A percentile compares a stretch with the other conserved stretches of the same genome.
Evolutionary conservation across 2,888 invertebrate species (phyloP).

Genomic region (Syrista parreyssii): DNA sequence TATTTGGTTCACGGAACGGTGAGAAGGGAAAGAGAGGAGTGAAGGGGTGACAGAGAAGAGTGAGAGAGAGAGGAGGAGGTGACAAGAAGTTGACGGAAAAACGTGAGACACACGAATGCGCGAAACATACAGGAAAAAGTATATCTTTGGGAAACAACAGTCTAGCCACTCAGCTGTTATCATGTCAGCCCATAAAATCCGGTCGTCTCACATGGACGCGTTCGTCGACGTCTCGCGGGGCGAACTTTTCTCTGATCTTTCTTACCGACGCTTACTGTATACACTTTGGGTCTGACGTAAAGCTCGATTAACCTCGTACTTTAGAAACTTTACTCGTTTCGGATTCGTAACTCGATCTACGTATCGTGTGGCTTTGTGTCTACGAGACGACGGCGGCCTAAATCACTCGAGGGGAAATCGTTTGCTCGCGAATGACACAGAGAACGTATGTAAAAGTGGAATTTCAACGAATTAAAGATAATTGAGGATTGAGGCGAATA

Average conservation of each 20-base stretch:
- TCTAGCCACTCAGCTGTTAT: not conserved
- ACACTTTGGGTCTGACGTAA: not conserved
- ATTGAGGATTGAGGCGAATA: not conserved
- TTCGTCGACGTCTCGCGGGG: too few species aligned
- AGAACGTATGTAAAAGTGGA: not conserved
- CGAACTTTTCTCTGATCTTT: not conserved
- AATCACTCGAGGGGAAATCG: not conserved
- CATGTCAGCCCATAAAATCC: not conserved
- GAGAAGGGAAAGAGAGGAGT: not conserved
- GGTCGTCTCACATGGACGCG: not conserved
- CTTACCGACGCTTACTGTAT: not conserved
- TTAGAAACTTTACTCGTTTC: not conserved
- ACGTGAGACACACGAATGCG: not conserved
- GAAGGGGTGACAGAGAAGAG: not conserved
- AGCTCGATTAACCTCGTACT: not conserved
- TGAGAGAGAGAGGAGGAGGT: constrained; percentile 8
- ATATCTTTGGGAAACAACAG: not conserved
- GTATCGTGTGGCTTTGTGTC: not conserved
- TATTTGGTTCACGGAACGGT: not conserved
- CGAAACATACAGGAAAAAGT: not conserved
- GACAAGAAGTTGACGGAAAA: constrained; percentile 8
- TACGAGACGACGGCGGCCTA: too few species aligned
- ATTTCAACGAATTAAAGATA: not conserved
- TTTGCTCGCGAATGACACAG: not conserved
- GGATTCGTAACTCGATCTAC: not conserved